Percentiles rank a stretch among this genome's conserved stretches.
Evolutionary conservation across 2,888 invertebrate species (phyloP).

Genomic region (Stenchaetothrips biformis): DNA sequence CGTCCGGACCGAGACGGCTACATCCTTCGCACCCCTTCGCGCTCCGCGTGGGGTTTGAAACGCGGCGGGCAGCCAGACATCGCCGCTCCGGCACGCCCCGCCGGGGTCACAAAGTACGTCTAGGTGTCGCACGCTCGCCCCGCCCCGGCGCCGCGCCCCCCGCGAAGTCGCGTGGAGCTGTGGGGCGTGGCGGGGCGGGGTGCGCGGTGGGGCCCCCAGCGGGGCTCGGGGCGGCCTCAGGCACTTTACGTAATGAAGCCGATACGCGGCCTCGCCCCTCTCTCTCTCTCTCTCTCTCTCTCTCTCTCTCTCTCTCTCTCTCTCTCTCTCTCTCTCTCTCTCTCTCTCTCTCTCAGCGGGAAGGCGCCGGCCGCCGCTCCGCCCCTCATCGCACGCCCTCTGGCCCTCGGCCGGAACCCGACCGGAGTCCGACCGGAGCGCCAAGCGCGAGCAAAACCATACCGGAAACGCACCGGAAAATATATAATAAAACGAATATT

Average conservation of each 20-base stretch:
- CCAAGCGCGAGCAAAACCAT: not conserved
- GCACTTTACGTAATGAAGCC: slow-evolving; percentile 24
- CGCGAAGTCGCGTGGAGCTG: not conserved
- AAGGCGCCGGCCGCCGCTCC: not conserved
- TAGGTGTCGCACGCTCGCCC: not conserved
- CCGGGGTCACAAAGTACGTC: not conserved
- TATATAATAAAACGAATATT: no score
- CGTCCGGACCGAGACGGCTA: no score
- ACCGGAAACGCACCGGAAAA: not conserved
- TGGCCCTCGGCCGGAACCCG: not conserved
- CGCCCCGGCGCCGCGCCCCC: no score
- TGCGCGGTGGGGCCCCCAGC: not conserved
- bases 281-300: not conserved
- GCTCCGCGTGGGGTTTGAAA: no score
- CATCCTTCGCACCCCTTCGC: no score
- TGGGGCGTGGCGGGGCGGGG: slow-evolving; percentile 1
- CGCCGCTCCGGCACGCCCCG: not conserved
- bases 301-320: not conserved
- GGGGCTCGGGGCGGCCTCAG: not conserved
- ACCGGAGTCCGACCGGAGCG: not conserved
- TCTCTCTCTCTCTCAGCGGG: not conserved
- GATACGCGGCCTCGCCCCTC: not conserved
- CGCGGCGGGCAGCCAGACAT: no score
- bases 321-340: not conserved
- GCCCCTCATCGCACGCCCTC: not conserved